phyloP scores from a whole-genome alignment of 2,888 invertebrate species.

The Hymenopus coronatus region DNA sequence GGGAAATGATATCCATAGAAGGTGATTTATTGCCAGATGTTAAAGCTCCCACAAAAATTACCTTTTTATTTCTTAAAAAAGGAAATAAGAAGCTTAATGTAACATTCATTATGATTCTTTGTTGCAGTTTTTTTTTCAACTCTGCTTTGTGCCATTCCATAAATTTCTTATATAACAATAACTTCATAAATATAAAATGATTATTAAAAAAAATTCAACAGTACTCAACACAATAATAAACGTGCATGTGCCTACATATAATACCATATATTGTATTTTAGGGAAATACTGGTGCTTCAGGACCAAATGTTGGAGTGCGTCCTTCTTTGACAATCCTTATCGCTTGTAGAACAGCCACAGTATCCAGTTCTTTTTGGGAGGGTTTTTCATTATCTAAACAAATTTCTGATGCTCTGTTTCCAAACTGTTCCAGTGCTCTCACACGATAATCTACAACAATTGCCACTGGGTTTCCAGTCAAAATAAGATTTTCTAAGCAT shows the following conservation, averaged over 20 bases:
- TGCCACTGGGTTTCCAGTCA: slow-evolving; percentile 89
- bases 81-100: too few species aligned
- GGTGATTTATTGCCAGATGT: too few species aligned
- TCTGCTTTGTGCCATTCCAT: too few species aligned
- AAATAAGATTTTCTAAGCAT: slow-evolving; percentile 78
- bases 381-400: slow-evolving; percentile 85
- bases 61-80: too few species aligned
- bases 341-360: slow-evolving; percentile 86
- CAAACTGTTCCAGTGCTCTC: slow-evolving; percentile 84
- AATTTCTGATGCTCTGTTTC: slow-evolving; percentile 76
- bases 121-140: too few species aligned
- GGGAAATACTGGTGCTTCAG: slow-evolving; percentile 28
- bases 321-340: slow-evolving; percentile 73
- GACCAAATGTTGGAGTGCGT: slow-evolving; percentile 55
- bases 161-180: not conserved
- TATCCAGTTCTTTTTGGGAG: slow-evolving; percentile 85
- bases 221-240: not conserved
- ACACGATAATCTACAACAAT: slow-evolving; percentile 85
- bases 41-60: too few species aligned
- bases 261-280: not conserved
- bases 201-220: not conserved
- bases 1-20: too few species aligned
- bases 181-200: not conserved
- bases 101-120: too few species aligned
- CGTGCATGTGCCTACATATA: not conserved